Conservation (phyloP, 2,113 vertebrate genomes). For the Leucosticte australis region DNA sequence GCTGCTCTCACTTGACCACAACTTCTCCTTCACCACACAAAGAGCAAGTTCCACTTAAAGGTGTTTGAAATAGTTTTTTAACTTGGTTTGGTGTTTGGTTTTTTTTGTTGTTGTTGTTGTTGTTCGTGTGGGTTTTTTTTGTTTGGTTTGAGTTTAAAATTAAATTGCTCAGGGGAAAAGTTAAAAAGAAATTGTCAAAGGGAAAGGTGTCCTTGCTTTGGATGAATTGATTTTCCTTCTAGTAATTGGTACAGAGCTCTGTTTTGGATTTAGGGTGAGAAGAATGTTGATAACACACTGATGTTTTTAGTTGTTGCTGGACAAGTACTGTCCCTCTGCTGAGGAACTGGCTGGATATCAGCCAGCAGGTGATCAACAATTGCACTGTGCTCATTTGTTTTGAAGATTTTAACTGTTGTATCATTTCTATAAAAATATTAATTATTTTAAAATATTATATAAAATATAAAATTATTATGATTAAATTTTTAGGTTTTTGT, state of each 20-base stretch:
- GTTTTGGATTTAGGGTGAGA: neutral
- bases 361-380: neutral
- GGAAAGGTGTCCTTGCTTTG: neutral
- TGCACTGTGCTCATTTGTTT: neutral
- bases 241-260: neutral
- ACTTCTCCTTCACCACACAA: neutral
- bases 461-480: neutral
- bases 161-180: neutral
- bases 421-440: neutral
- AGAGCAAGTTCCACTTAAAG: neutral
- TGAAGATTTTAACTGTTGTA: neutral
- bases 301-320: neutral
- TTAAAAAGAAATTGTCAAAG: neutral
- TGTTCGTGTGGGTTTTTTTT: neutral
- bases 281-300: neutral
- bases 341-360: neutral
- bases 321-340: neutral
- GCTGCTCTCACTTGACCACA: neutral
- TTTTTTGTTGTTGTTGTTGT: too few relatives aligned
- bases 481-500: fast-evolving
- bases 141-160: neutral
- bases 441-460: neutral
- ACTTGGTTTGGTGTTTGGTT: neutral
- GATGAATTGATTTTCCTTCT: neutral
- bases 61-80: neutral